These are phyloP conservation scores for Cantharis nigra DNA, from an alignment of 2,888 invertebrate species.

Conservation along the genomic window DNA sequence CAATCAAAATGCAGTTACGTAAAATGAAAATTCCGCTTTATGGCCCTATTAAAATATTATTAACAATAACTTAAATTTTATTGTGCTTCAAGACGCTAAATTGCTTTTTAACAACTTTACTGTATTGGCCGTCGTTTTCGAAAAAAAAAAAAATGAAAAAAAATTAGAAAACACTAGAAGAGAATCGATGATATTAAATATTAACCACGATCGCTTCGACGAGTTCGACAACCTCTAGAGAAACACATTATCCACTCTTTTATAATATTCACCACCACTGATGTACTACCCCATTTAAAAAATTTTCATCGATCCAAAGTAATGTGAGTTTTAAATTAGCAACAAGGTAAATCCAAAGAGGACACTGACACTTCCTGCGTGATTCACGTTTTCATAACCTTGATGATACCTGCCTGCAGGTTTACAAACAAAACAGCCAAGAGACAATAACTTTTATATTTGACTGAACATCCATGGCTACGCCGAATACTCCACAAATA, in stretches of 20 bases:
- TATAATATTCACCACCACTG: not conserved
- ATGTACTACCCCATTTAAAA: not conserved
- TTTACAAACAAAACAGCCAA: not conserved
- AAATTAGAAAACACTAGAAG: not conserved
- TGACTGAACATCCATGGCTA: not conserved
- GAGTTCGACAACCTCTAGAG: not conserved
- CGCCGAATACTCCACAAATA: not conserved
- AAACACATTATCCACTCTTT: not conserved
- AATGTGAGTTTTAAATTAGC: not conserved
- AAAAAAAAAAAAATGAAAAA: not conserved
- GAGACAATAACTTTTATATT: not conserved
- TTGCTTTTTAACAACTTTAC: not conserved
- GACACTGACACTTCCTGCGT: slow-evolving; percentile 31
- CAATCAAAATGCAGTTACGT: not conserved
- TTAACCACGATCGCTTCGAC: not conserved
- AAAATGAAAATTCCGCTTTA: not conserved
- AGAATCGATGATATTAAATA: not conserved
- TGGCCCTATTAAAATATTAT: not conserved
- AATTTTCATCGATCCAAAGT: not conserved
- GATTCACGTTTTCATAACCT: slow-evolving; percentile 16
- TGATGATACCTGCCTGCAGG: not conserved
- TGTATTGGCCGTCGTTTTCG: not conserved
- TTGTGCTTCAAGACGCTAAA: not conserved
- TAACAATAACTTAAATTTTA: not conserved
- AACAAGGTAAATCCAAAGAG: slow-evolving; percentile 11